Conservation (phyloP, 2,113 vertebrate species). For the Pollachius pollachius region DNA sequence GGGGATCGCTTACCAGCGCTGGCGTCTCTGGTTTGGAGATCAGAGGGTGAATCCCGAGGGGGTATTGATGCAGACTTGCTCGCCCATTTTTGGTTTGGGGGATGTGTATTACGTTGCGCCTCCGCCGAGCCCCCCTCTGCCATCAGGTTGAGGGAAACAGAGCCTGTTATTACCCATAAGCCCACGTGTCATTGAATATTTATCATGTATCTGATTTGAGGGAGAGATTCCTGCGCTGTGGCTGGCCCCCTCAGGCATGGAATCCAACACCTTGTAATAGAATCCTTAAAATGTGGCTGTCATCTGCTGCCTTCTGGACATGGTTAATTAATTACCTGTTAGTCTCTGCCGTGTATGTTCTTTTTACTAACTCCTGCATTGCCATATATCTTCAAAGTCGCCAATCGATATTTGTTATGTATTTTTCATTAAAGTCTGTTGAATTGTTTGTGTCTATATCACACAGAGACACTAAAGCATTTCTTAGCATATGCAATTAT, state of each 20-base stretch:
- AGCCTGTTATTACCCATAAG: constrained; percentile 68
- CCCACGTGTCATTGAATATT: constrained; percentile 76
- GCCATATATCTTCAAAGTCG: background rate
- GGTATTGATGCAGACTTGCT: constrained; percentile 60
- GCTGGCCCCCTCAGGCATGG: constrained; percentile 59
- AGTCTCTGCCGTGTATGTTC: constrained; percentile 35
- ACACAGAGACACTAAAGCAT: too few relatives aligned
- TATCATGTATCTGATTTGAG: constrained; percentile 74
- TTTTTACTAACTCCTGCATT: background rate
- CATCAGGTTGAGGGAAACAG: constrained; percentile 65
- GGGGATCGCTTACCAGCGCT: constrained; percentile 62
- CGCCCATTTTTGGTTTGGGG: constrained; percentile 51
- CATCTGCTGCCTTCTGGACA: constrained; percentile 68
- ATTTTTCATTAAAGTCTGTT: background rate
- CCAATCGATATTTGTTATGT: background rate
- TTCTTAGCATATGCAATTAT: background rate
- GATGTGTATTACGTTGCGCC: constrained; percentile 65
- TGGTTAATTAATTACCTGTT: constrained; percentile 74
- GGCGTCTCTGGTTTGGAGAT: constrained; percentile 66
- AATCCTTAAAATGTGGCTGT: constrained; percentile 72
- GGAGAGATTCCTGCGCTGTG: constrained; percentile 65
- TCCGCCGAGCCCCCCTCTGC: constrained; percentile 47
- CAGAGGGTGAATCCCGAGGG: constrained; percentile 64
- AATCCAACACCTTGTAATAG: constrained; percentile 74
- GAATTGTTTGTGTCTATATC: background rate